A percentile compares a stretch with the other conserved stretches of the same genome.
These are phyloP conservation scores for Agonopterix alstromeriana DNA, from an alignment of 2,888 invertebrate genomes.

Conservation along the genomic window DNA sequence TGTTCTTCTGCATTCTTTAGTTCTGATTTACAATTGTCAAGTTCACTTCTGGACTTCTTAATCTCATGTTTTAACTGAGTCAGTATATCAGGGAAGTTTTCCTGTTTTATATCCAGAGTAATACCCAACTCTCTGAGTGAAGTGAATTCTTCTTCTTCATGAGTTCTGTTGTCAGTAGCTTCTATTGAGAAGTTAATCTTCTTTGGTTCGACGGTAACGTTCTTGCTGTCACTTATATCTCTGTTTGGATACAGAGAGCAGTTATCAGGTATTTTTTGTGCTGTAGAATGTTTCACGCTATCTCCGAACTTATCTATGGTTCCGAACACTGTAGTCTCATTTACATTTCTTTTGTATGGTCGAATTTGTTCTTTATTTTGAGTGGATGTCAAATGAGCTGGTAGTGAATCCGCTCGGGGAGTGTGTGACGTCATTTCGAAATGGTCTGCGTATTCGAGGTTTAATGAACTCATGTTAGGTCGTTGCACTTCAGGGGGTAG, in stretches of 20 bases:
- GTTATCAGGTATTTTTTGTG: conserved; percentile 57
- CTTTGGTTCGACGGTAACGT: conserved; percentile 60
- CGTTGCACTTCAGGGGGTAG: conserved; percentile 49
- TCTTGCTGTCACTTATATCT: conserved; percentile 52
- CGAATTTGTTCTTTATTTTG: conserved; percentile 45
- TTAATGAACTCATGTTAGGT: conserved; percentile 56
- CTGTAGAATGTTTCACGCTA: conserved; percentile 35
- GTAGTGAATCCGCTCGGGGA: conserved; percentile 59
- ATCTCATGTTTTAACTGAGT: conserved; percentile 71
- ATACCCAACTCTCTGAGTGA: conserved; percentile 74
- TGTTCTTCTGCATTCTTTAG: conserved; percentile 74
- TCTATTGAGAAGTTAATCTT: conserved; percentile 65
- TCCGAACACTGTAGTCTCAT: conserved; percentile 64
- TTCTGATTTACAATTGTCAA: conserved; percentile 73
- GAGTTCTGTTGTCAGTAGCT: conserved; percentile 47
- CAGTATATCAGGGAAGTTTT: conserved; percentile 62
- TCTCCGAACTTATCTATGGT: conserved; percentile 32
- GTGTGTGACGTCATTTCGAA: conserved; percentile 41
- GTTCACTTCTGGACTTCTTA: conserved; percentile 69
- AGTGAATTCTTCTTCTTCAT: conserved; percentile 58
- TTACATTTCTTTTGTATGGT: conserved; percentile 57
- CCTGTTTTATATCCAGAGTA: conserved; percentile 57
- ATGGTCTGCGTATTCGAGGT: conserved; percentile 48
- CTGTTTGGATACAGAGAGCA: conserved; percentile 70
- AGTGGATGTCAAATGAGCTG: conserved; percentile 57